Conservation (phyloP, 2,888 invertebrate genomes). For the Peribatodes rhomboidaria region DNA sequence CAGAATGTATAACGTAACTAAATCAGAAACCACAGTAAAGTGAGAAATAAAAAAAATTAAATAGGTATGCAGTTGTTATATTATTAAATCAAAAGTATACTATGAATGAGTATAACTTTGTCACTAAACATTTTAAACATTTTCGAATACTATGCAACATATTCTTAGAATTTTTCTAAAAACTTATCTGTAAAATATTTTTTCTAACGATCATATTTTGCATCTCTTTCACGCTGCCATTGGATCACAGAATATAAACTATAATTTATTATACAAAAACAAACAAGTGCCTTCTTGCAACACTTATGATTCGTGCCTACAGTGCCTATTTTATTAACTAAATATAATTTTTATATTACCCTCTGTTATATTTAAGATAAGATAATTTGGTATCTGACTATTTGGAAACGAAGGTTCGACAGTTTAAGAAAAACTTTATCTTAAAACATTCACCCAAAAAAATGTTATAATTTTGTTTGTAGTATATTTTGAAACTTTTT, state of each 20-base stretch:
- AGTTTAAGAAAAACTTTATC: constrained; percentile 5
- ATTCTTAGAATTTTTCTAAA: not conserved
- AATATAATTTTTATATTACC: constrained; percentile 38
- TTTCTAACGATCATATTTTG: constrained; percentile 47
- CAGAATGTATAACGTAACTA: too few relatives aligned
- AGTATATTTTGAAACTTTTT: not conserved
- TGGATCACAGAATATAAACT: constrained; percentile 57
- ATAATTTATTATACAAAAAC: constrained; percentile 47
- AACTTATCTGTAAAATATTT: not conserved
- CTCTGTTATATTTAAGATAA: constrained; percentile 39
- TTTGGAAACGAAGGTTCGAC: constrained; percentile 35
- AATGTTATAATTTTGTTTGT: not conserved
- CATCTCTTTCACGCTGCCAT: constrained; percentile 74
- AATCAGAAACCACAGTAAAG: too few relatives aligned
- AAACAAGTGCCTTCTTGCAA: constrained; percentile 66
- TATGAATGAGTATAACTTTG: not conserved
- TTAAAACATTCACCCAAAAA: constrained; percentile 1
- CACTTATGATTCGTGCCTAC: constrained; percentile 71
- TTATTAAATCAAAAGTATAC: too few relatives aligned
- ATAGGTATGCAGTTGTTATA: too few relatives aligned
- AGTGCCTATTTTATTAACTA: constrained; percentile 51
- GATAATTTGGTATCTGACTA: constrained; percentile 22
- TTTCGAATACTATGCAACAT: not conserved
- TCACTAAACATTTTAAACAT: not conserved
- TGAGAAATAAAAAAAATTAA: too few relatives aligned